phyloP scores from a whole-genome alignment of 2,888 invertebrate species.

The Himalopsyche japonica region DNA sequence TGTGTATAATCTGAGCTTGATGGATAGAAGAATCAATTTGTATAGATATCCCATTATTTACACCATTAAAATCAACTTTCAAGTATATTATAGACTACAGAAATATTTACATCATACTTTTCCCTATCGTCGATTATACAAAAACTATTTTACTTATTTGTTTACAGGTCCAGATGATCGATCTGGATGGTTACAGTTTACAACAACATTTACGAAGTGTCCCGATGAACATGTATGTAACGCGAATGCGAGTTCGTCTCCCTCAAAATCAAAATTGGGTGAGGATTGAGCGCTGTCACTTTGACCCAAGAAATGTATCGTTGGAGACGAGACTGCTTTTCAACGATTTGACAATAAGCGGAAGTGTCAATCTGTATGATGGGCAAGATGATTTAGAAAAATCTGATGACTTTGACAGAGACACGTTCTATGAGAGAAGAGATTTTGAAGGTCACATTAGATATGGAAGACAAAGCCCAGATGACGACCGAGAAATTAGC shows the following conservation, averaged over 20 bases:
- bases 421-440: slow-evolving; percentile 36
- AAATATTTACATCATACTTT: no score
- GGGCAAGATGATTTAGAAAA: slow-evolving; percentile 52
- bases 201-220: slow-evolving; percentile 66
- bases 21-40: no score
- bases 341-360: slow-evolving; percentile 79
- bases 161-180: slow-evolving; percentile 56
- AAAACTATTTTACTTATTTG: not conserved
- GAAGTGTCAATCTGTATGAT: slow-evolving; percentile 67
- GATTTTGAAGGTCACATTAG: slow-evolving; percentile 33
- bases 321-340: slow-evolving; percentile 77
- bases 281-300: slow-evolving; percentile 75
- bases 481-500: slow-evolving; percentile 49
- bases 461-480: slow-evolving; percentile 50
- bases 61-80: no score
- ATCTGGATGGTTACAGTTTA: slow-evolving; percentile 67
- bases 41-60: no score
- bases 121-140: not conserved
- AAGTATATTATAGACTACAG: no score
- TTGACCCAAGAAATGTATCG: slow-evolving; percentile 73
- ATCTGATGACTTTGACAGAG: slow-evolving; percentile 33
- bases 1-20: no score
- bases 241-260: slow-evolving; percentile 69
- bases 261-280: slow-evolving; percentile 71
- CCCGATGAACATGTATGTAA: slow-evolving; percentile 71